A percentile compares a stretch with the other conserved stretches of the same genome.
Conservation (phyloP, 2,888 invertebrate genomes). For the Calliopum simillimum region DNA sequence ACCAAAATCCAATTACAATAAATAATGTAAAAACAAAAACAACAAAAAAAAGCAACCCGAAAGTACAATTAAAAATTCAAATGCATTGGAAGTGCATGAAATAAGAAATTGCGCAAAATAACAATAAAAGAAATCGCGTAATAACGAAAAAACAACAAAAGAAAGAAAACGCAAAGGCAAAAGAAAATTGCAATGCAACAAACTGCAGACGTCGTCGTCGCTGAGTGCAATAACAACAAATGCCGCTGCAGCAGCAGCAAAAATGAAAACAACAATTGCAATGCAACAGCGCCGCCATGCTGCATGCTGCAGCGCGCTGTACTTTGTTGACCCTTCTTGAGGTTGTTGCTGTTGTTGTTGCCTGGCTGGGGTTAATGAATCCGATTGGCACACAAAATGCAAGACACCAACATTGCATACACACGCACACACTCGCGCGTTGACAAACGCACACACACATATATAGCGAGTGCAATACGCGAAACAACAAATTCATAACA, state of each 20-base stretch:
- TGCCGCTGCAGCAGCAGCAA: conserved; percentile 7
- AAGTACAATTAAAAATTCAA: not conserved
- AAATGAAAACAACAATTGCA: conserved; percentile 18
- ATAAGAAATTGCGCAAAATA: not conserved
- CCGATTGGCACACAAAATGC: conserved; percentile 65
- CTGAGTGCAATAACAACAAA: conserved; percentile 1
- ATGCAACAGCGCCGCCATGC: conserved; percentile 11
- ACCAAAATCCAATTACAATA: not conserved
- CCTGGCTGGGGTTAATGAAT: conserved; percentile 64
- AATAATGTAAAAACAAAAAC: not conserved
- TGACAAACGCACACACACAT: conserved; percentile 37
- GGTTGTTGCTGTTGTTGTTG: conserved; percentile 25
- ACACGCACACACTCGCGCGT: conserved; percentile 10
- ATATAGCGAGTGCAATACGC: conserved; percentile 21
- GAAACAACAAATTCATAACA: conserved; percentile 31
- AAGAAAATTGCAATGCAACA: not conserved
- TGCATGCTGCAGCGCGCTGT: conserved; percentile 40
- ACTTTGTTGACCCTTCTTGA: conserved; percentile 60
- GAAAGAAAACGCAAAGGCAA: not conserved
- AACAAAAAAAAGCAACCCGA: not conserved
- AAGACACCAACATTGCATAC: conserved; percentile 43
- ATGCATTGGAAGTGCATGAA: not conserved
- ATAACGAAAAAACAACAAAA: not conserved
- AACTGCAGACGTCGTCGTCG: not conserved
- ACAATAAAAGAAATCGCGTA: conserved; percentile 9